These are phyloP conservation scores for Temnothorax longispinosus DNA, from an alignment of 1,140 invertebrate genomes.

Conservation along the genomic window DNA sequence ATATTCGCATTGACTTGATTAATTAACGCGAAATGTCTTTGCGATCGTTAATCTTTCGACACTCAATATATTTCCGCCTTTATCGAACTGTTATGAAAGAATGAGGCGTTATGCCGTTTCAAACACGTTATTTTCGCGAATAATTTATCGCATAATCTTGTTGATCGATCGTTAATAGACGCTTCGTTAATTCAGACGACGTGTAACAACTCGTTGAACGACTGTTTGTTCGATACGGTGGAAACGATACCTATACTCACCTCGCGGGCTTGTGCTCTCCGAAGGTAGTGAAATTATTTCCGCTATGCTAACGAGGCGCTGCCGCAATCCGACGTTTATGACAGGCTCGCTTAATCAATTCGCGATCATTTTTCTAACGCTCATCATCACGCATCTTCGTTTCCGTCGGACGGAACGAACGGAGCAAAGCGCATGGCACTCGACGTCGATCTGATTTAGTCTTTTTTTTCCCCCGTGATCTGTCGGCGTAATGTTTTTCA, in stretches of 20 bases:
- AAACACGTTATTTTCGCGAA: neutral
- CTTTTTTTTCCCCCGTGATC: too few relatives aligned
- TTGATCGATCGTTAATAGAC: slow-evolving; percentile 13
- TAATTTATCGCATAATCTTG: neutral
- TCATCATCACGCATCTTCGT: neutral
- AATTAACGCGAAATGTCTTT: neutral
- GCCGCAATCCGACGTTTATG: slow-evolving; percentile 18
- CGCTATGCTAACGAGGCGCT: neutral
- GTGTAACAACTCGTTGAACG: slow-evolving; percentile 2
- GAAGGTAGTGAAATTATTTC: slow-evolving; percentile 38
- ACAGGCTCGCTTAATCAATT: slow-evolving; percentile 13
- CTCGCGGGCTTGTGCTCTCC: neutral
- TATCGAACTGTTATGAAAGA: slow-evolving; percentile 22
- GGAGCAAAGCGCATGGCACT: neutral
- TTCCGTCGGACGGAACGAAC: neutral
- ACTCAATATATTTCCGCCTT: slow-evolving; percentile 13
- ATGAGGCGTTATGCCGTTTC: neutral
- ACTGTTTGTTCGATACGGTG: neutral
- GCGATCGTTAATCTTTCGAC: neutral
- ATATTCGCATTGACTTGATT: neutral
- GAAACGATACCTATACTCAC: neutral
- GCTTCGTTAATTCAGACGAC: slow-evolving; percentile 17
- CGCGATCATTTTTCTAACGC: neutral
- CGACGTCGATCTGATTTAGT: neutral
- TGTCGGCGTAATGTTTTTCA: neutral